Evolutionary conservation across 2,888 invertebrate species (phyloP).

Genomic region (Drosophila gaucha): DNA sequence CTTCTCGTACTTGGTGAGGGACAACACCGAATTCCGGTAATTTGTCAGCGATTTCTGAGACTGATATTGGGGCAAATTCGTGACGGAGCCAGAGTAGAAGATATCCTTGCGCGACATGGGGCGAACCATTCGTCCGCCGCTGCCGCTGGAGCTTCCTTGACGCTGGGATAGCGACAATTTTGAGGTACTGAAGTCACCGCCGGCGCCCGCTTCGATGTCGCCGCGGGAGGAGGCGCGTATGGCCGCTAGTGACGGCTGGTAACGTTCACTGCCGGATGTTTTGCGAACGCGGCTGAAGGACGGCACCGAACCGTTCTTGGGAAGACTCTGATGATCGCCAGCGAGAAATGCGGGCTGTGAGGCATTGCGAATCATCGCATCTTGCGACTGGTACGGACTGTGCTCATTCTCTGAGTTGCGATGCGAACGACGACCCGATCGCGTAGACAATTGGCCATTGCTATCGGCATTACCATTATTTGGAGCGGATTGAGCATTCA

Average conservation of each 20-base stretch:
- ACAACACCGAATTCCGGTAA: constrained; percentile 96
- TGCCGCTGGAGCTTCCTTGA: constrained; percentile 73
- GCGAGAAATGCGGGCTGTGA: constrained; percentile 93
- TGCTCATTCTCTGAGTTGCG: constrained; percentile 83
- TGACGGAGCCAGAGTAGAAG: constrained; percentile 98
- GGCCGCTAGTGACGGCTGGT: constrained; percentile 92
- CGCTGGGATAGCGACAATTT: constrained; percentile 87
- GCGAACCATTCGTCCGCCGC: constrained; percentile 89
- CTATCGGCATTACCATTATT: constrained; percentile 66
- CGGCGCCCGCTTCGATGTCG: constrained; percentile 91
- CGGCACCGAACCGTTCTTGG: constrained; percentile 96
- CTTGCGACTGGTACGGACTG: constrained; percentile 83
- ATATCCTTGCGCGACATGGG: constrained; percentile 98
- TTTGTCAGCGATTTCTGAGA: constrained; percentile 95
- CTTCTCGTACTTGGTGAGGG: constrained; percentile 90
- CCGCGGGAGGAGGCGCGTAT: constrained; percentile 91
- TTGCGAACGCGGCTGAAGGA: constrained; percentile 94
- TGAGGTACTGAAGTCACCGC: constrained; percentile 88
- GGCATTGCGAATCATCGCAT: constrained; percentile 91
- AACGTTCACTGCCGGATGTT: constrained; percentile 93
- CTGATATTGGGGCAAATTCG: constrained; percentile 96
- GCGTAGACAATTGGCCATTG: constrained; percentile 77
- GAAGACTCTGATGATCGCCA: constrained; percentile 85
- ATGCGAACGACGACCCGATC: constrained; percentile 71
- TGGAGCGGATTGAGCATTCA: constrained; percentile 71